Conservation (phyloP, 2,888 invertebrate genomes). For the Oxycera nigricornis region DNA sequence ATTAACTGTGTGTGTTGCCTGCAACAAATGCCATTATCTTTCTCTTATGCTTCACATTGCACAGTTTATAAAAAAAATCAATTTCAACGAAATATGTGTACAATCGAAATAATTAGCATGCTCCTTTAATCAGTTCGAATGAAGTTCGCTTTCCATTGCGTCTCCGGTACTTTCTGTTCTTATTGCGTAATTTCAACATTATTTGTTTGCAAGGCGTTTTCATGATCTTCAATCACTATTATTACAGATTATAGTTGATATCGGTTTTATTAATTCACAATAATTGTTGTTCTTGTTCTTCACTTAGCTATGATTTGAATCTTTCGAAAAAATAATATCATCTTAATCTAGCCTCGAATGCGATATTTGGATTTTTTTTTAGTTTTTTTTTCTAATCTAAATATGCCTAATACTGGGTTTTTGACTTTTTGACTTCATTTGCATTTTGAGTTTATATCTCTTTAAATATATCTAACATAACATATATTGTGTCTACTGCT, state of each 20-base stretch:
- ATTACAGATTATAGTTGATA: slow-evolving; percentile 9
- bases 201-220: slow-evolving; percentile 37
- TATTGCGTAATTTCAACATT: background rate
- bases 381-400: slow-evolving; percentile 24
- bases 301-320: background rate
- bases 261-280: background rate
- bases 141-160: too few relatives aligned
- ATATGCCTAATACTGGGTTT: slow-evolving; percentile 38
- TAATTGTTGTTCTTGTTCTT: slow-evolving; percentile 17
- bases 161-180: too few relatives aligned
- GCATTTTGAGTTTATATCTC: background rate
- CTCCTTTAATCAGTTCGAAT: background rate
- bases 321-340: slow-evolving; percentile 35
- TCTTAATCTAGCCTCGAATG: slow-evolving; percentile 36
- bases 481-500: slow-evolving; percentile 11
- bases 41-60: slow-evolving; percentile 21
- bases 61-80: slow-evolving; percentile 25
- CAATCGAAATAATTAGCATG: background rate
- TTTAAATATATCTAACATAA: slow-evolving; percentile 23
- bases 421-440: slow-evolving; percentile 25
- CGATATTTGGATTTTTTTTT: slow-evolving; percentile 29
- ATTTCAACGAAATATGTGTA: slow-evolving; percentile 7
- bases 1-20: slow-evolving; percentile 37
- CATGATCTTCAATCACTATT: background rate
- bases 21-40: slow-evolving; percentile 31